phyloP scores from a whole-genome alignment of 2,113 vertebrate species.

The Brienomyrus longianalis region DNA sequence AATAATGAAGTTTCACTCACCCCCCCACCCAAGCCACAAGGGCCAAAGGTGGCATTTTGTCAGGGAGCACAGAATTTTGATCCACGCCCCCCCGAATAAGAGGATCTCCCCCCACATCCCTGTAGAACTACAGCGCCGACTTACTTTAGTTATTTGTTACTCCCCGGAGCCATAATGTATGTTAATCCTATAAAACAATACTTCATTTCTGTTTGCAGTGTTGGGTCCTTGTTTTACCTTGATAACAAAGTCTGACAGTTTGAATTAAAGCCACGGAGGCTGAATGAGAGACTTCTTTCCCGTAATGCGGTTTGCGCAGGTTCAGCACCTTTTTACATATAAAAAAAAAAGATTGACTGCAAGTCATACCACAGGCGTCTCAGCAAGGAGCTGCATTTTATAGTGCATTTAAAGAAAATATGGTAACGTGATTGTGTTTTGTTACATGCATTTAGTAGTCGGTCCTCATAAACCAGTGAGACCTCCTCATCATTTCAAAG shows the following conservation, averaged over 20 bases:
- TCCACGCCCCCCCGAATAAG: background rate
- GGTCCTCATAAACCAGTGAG: background rate
- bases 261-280: background rate
- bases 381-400: background rate
- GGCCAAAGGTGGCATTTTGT: background rate
- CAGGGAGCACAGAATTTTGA: background rate
- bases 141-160: background rate
- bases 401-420: background rate
- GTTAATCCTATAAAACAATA: background rate
- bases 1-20: background rate
- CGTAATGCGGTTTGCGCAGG: background rate
- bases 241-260: background rate
- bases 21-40: background rate
- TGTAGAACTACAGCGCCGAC: background rate
- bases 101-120: background rate
- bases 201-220: background rate
- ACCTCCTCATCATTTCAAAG: background rate
- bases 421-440: background rate
- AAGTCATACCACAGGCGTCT: background rate
- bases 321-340: background rate
- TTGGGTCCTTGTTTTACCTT: background rate
- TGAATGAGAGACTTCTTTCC: background rate
- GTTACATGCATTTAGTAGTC: background rate
- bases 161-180: background rate
- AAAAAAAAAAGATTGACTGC: background rate